Conservation (phyloP, 2,113 vertebrate species). For the Poicephalus gulielmi region DNA sequence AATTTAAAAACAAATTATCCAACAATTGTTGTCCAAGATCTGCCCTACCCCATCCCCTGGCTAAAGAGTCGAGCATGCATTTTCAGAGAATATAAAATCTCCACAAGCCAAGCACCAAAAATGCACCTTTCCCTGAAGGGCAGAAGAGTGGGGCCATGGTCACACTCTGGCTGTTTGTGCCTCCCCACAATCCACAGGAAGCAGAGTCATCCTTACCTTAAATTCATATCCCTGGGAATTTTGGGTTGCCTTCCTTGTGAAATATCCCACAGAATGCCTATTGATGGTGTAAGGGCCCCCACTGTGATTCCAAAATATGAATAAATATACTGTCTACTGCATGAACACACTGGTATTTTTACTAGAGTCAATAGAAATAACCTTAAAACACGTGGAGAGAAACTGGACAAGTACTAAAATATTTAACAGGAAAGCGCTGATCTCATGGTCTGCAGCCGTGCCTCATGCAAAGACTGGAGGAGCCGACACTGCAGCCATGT, state of each 20-base stretch:
- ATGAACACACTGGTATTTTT: not conserved
- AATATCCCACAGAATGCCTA: not conserved
- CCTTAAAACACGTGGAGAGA: not conserved
- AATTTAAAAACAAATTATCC: not conserved
- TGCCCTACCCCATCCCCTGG: not conserved
- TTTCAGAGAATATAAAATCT: not conserved
- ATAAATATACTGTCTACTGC: not conserved
- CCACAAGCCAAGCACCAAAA: not conserved
- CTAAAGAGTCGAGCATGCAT: rapidly evolving
- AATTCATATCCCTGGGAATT: not conserved
- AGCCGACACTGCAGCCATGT: not conserved
- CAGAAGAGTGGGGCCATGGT: rapidly evolving
- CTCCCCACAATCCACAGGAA: not conserved
- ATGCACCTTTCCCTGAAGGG: too few species aligned
- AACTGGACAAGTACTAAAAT: not conserved
- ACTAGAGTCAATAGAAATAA: not conserved
- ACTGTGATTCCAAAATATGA: not conserved
- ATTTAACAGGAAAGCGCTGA: rapidly evolving
- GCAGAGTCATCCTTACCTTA: not conserved
- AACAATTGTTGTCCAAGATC: not conserved
- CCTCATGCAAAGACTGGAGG: not conserved
- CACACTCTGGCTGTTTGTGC: rapidly evolving
- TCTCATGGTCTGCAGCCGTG: not conserved
- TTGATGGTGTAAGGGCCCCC: rapidly evolving
- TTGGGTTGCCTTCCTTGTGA: not conserved